phyloP scores from a whole-genome alignment of 2,113 vertebrate species.

The Tamias sibiricus region DNA sequence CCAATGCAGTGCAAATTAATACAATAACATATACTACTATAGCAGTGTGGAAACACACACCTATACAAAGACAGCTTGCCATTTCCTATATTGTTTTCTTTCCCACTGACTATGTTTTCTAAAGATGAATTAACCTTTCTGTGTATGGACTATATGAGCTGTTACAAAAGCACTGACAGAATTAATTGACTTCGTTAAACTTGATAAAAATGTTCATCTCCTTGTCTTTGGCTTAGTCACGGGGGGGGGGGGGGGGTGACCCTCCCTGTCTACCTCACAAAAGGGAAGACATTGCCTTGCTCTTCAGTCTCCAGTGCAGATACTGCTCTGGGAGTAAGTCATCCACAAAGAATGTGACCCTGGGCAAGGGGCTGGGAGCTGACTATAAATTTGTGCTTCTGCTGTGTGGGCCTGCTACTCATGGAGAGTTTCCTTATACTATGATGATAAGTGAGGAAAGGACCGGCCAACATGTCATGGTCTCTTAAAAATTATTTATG shows the following conservation, averaged over 20 bases:
- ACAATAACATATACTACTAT: not conserved
- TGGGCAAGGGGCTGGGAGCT: not conserved
- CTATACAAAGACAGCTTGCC: not conserved
- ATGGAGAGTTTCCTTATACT: not conserved
- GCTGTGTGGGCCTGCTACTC: not conserved
- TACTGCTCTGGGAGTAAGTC: not conserved
- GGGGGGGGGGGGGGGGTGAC: not conserved
- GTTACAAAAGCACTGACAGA: not conserved
- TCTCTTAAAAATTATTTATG: slow-evolving; percentile 51
- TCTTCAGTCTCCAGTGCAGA: not conserved
- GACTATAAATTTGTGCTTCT: slow-evolving; percentile 35
- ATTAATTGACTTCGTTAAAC: not conserved
- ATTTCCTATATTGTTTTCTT: not conserved
- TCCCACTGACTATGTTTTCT: not conserved
- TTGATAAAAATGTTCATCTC: not conserved
- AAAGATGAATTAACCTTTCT: not conserved
- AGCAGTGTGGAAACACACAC: not conserved
- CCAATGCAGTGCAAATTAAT: fast-evolving
- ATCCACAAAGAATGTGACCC: slow-evolving; percentile 56
- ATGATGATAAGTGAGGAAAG: slow-evolving; percentile 1
- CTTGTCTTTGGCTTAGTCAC: not conserved
- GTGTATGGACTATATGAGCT: not conserved
- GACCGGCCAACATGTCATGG: not conserved
- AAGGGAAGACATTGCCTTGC: not conserved
- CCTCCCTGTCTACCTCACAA: not conserved